Evolutionary conservation across 1,140 invertebrate species (phyloP).

Genomic region (Ephestia elutella): DNA sequence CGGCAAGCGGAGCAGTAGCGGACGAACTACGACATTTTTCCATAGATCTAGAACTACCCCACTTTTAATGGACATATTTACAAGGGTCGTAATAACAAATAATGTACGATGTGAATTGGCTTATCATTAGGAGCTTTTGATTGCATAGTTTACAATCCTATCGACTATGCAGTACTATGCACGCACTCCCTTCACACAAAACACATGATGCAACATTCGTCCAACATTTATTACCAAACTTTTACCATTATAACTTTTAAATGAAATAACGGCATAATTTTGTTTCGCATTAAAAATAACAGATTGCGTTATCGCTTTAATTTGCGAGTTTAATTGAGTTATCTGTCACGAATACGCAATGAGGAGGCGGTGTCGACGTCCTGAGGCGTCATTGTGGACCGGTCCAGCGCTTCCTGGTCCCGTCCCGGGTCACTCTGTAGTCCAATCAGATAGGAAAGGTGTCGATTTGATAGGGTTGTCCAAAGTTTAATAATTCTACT

Average conservation of each 20-base stretch:
- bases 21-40: no score
- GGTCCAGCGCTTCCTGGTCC: no score
- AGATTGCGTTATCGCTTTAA: background rate
- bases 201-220: background rate
- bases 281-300: constrained; percentile 3
- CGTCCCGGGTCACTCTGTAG: background rate
- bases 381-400: background rate
- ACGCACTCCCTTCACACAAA: no score
- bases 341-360: background rate
- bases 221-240: background rate
- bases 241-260: constrained; percentile 3
- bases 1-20: no score
- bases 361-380: background rate
- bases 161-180: no score
- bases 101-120: no score
- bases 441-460: background rate
- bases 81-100: no score
- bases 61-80: no score
- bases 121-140: no score
- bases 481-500: background rate
- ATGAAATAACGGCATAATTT: background rate
- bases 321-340: background rate
- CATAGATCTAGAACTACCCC: no score
- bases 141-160: no score
- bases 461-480: background rate